Base-by-base conservation (phyloP, 2,888 invertebrate species). In the Antitype chi region DNA sequence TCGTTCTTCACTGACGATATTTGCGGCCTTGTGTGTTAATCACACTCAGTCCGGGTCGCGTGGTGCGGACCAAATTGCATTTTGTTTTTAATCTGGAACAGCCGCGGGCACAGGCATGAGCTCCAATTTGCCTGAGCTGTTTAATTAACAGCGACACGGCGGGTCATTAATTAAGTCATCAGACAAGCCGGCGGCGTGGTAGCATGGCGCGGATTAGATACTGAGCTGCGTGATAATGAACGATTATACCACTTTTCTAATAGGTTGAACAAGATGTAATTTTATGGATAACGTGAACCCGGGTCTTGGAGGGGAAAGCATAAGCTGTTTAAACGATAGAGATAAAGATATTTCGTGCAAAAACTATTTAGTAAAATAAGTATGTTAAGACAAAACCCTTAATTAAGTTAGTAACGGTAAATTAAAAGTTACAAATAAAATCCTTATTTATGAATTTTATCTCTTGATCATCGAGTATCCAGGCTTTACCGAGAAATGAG, bases 111-210 rank as follows among this genome's bases (percentile, higher is more conserved):
- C 89, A 90, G 90, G 93, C 94, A 92, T 92, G 91, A 94, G 91
- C 93, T 93, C 93, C 94, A 96, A 95, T 96, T 96, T 96, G 94
- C 94, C 93, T 89, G 93, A 93, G 95, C 94, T 93, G 94, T 94
- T 94, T 96, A 96, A 96, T 96, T 96, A 96, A 92, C 93, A 92
- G 92, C 94, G 94, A 94, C 95, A 94, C 94, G 95, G 94, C 91
- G 91, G 93, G 93, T 95, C 95, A 96, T 96, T 96, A 96, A 96
- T 96, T 96, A 96, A 96, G 95, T 94, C 95, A 95, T 96, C 95
- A 95, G 95, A 94, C 94, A 92, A 94, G 94, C 94, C 91, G 90
- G 91, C 91, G 93, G 91, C 78, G 81, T 66, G 90, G 92, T 92
- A 93, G 91, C 91, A 90, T 89, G 87, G 87, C 85, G 87, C 85